Conservation (phyloP, 1,140 invertebrate species). For the Megalonaias nervosa region DNA sequence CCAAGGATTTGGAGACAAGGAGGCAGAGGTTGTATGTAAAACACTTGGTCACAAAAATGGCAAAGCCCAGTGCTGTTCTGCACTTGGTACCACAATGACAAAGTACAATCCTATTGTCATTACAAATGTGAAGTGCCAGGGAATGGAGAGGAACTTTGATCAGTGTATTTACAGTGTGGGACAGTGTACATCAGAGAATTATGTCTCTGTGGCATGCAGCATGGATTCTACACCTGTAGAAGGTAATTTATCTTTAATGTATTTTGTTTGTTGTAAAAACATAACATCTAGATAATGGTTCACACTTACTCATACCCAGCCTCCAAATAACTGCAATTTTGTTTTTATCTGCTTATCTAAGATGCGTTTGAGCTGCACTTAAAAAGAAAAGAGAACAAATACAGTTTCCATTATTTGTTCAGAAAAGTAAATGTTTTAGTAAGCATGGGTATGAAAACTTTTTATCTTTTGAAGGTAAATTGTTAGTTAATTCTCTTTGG, state of each 20-base stretch:
- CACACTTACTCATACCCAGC: too few relatives aligned
- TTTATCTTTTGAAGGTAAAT: too few relatives aligned
- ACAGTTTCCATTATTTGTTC: too few relatives aligned
- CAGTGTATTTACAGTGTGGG: constrained; percentile 74
- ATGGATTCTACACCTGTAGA: constrained; percentile 26
- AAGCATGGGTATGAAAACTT: too few relatives aligned
- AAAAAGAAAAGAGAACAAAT: too few relatives aligned
- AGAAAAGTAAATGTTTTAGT: too few relatives aligned
- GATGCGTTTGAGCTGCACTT: too few relatives aligned
- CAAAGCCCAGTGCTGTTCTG: constrained; percentile 54
- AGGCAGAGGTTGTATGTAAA: constrained; percentile 79
- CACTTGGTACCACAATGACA: constrained; percentile 38
- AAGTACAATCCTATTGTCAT: constrained; percentile 29
- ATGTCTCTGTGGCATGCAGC: constrained; percentile 52
- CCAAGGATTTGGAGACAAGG: constrained; percentile 44
- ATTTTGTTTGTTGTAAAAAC: too few relatives aligned
- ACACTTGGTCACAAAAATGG: constrained; percentile 76
- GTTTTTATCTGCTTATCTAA: too few relatives aligned
- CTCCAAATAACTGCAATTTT: too few relatives aligned
- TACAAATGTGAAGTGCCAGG: constrained; percentile 44
- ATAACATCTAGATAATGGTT: too few relatives aligned
- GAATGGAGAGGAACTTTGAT: constrained; percentile 71
- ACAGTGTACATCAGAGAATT: constrained; percentile 44
- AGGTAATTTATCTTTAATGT: constrained; percentile 12
- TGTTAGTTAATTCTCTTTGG: too few relatives aligned